Conservation (phyloP, 2,113 vertebrate species). For the Neoarius graeffei region DNA sequence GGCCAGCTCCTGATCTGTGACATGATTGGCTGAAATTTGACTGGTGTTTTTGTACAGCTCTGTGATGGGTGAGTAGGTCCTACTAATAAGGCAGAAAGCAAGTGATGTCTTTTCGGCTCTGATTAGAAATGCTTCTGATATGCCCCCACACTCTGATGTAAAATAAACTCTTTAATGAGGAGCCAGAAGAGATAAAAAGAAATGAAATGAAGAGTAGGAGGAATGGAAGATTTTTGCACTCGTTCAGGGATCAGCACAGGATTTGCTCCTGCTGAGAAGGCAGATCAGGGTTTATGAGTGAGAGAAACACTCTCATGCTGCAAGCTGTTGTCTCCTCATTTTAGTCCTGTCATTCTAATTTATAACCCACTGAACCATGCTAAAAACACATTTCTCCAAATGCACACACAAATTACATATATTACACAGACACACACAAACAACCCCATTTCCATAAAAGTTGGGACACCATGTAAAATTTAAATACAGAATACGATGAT, state of each 20-base stretch:
- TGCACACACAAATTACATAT: no score
- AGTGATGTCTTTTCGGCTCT: slow-evolving; percentile 32
- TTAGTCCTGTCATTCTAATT: neutral
- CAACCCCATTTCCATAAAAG: no score
- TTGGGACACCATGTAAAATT: no score
- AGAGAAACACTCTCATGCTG: slow-evolving; percentile 8
- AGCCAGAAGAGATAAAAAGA: slow-evolving; percentile 34
- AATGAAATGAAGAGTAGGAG: slow-evolving; percentile 16
- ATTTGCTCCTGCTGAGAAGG: slow-evolving; percentile 10
- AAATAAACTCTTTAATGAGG: slow-evolving; percentile 46
- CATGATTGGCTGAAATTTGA: slow-evolving; percentile 38
- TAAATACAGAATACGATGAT: no score
- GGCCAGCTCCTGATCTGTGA: slow-evolving; percentile 30
- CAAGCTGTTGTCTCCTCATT: slow-evolving; percentile 8
- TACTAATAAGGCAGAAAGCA: slow-evolving; percentile 52
- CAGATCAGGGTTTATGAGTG: neutral
- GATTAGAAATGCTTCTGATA: slow-evolving; percentile 46
- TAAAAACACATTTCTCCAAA: neutral
- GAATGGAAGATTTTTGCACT: slow-evolving; percentile 20
- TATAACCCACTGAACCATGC: neutral
- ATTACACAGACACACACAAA: no score
- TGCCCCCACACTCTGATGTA: slow-evolving; percentile 20
- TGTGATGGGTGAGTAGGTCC: slow-evolving; percentile 33
- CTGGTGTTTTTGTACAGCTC: slow-evolving; percentile 13
- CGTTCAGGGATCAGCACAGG: neutral